phyloP scores from a whole-genome alignment of 2,888 invertebrate species.

The Pachydiplax longipennis region DNA sequence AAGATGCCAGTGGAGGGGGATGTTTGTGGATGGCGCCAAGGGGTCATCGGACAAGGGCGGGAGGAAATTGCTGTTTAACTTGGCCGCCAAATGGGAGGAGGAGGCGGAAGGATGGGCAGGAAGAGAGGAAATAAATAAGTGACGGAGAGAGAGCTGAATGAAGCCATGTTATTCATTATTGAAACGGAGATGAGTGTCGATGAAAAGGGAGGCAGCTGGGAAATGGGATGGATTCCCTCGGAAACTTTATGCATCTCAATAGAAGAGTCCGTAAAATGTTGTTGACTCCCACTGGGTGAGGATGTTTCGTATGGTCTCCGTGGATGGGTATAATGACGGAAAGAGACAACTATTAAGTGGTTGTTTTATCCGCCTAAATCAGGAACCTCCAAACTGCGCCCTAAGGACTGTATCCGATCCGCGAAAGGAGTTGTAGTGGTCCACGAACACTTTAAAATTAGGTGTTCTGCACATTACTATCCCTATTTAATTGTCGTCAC shows the following conservation, averaged over 20 bases:
- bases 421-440: no score
- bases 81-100: not conserved
- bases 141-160: not conserved
- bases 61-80: slow-evolving; percentile 19
- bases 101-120: not conserved
- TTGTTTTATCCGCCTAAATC: no score
- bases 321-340: no score
- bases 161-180: not conserved
- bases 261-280: not conserved
- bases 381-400: no score
- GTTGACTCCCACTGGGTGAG: not conserved
- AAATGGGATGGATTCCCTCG: not conserved
- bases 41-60: not conserved
- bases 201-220: not conserved
- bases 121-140: not conserved
- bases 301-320: not conserved
- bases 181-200: not conserved
- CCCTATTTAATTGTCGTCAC: no score
- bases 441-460: no score
- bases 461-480: no score
- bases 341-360: not conserved
- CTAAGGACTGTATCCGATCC: no score
- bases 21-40: slow-evolving; percentile 23
- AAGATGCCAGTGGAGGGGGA: not conserved
- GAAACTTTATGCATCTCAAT: not conserved